Evolutionary conservation across 1,140 invertebrate species (phyloP).

Genomic region (Diplogasteroides magnus): DNA sequence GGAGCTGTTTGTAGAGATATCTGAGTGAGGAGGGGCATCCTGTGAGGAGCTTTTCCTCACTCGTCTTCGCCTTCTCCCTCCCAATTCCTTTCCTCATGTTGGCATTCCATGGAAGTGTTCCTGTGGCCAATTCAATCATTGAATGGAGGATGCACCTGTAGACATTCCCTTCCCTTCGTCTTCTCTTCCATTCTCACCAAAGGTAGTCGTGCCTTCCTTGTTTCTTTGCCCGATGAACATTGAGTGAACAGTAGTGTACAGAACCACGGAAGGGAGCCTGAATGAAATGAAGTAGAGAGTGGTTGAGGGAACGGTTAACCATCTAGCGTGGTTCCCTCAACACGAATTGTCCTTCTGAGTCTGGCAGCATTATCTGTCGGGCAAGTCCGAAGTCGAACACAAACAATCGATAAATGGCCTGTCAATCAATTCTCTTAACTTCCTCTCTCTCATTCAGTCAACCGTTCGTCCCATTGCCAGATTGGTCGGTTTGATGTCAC

Average conservation of each 20-base stretch:
- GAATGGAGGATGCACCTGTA: constrained; percentile 68
- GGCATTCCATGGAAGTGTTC: constrained; percentile 96
- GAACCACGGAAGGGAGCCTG: constrained; percentile 69
- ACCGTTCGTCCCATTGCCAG: constrained; percentile 33
- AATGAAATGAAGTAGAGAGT: neutral
- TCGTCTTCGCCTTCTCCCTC: constrained; percentile 31
- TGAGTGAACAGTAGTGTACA: constrained; percentile 94
- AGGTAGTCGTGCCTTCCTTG: constrained; percentile 70
- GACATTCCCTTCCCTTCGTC: neutral
- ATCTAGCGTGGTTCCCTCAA: constrained; percentile 38
- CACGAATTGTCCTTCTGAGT: constrained; percentile 20
- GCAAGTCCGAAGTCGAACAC: constrained; percentile 48
- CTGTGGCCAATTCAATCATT: constrained; percentile 75
- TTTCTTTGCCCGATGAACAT: constrained; percentile 90
- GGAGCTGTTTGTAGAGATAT: neutral
- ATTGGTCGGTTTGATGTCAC: constrained; percentile 48
- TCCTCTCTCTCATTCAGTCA: neutral
- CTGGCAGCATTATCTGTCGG: constrained; percentile 39
- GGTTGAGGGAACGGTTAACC: neutral
- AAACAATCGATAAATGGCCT: too few species aligned
- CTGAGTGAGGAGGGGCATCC: constrained; percentile 4
- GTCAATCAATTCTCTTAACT: too few species aligned
- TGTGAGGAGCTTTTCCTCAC: constrained; percentile 33
- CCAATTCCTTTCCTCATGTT: constrained; percentile 41
- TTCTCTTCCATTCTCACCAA: constrained; percentile 62